Evolutionary conservation across 2,113 vertebrate genomes (phyloP).

Genomic region (Phodopus roborovskii): DNA sequence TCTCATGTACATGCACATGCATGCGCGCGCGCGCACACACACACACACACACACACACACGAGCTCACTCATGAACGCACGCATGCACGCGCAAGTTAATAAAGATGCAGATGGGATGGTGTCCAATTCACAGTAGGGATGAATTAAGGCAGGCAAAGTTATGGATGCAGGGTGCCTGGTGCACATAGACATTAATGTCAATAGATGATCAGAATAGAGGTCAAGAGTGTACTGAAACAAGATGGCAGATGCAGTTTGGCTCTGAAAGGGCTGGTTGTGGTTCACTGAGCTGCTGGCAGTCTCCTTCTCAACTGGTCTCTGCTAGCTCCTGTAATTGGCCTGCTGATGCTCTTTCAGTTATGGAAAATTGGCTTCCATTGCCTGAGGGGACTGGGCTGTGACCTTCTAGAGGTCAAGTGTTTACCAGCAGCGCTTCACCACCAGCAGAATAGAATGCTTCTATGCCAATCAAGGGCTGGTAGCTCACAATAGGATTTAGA

Average conservation of each 20-base stretch:
- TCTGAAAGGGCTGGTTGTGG: background rate
- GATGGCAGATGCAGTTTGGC: background rate
- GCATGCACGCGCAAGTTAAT: background rate
- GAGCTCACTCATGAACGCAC: no score
- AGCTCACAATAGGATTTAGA: background rate
- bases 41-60: background rate
- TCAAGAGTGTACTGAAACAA: background rate
- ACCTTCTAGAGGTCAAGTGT: background rate
- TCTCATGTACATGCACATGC: background rate
- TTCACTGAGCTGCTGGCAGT: no score
- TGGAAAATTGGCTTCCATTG: background rate
- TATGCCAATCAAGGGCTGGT: background rate
- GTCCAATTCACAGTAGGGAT: background rate
- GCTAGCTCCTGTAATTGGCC: background rate
- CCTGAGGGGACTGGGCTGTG: background rate
- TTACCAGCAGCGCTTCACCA: background rate
- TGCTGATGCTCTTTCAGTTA: background rate
- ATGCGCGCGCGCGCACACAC: background rate
- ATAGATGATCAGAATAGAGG: background rate
- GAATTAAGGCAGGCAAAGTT: background rate
- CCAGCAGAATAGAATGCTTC: slow-evolving; percentile 4
- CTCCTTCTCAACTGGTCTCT: background rate
- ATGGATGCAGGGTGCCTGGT: background rate
- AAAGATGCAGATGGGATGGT: background rate
- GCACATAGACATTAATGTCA: background rate